A percentile compares a stretch with the other conserved stretches of the same genome.
phyloP scores from a whole-genome alignment of 2,797 vertebrate genomes.

The Gephyroberyx darwinii region DNA sequence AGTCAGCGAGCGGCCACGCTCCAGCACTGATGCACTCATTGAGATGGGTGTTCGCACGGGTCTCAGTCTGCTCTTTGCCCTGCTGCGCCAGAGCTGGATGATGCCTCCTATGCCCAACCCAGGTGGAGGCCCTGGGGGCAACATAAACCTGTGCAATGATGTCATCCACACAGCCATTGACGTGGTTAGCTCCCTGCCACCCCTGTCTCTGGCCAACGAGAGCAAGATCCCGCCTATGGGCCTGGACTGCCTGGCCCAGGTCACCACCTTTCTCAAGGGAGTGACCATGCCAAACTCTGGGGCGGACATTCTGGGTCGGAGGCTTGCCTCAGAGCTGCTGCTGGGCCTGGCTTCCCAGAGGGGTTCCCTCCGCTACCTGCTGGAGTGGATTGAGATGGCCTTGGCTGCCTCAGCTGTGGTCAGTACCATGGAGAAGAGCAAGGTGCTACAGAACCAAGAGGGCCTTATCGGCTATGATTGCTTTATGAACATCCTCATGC shows the following conservation, averaged over 20 bases:
- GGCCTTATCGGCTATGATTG: slow-evolving; percentile 98
- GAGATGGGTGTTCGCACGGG: slow-evolving; percentile 99
- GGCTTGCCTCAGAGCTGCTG: slow-evolving; percentile 93
- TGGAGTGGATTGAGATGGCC: slow-evolving; percentile 99
- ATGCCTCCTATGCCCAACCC: slow-evolving; percentile 80
- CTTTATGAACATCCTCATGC: slow-evolving; percentile 96
- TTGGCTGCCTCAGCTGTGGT: slow-evolving; percentile 92
- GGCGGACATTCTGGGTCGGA: slow-evolving; percentile 91
- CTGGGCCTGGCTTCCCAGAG: slow-evolving; percentile 94
- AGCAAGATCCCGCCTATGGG: slow-evolving; percentile 99
- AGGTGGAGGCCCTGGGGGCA: slow-evolving; percentile 75
- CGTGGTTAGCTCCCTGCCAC: slow-evolving; percentile 94
- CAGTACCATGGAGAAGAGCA: slow-evolving; percentile 88
- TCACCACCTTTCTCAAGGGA: slow-evolving; percentile 95
- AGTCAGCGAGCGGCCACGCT: slow-evolving; percentile 93
- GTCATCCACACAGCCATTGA: slow-evolving; percentile 98
- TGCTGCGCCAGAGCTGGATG: slow-evolving; percentile 98
- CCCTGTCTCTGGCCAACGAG: slow-evolving; percentile 95
- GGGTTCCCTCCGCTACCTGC: slow-evolving; percentile 93
- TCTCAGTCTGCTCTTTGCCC: slow-evolving; percentile 94
- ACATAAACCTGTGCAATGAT: slow-evolving; percentile 94
- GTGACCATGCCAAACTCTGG: slow-evolving; percentile 97
- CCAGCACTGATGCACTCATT: slow-evolving; percentile 97
- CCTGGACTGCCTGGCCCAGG: slow-evolving; percentile 96
- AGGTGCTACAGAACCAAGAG: slow-evolving; percentile 84